Conservation (phyloP, 2,113 vertebrate genomes). For the Hippolais icterina region DNA sequence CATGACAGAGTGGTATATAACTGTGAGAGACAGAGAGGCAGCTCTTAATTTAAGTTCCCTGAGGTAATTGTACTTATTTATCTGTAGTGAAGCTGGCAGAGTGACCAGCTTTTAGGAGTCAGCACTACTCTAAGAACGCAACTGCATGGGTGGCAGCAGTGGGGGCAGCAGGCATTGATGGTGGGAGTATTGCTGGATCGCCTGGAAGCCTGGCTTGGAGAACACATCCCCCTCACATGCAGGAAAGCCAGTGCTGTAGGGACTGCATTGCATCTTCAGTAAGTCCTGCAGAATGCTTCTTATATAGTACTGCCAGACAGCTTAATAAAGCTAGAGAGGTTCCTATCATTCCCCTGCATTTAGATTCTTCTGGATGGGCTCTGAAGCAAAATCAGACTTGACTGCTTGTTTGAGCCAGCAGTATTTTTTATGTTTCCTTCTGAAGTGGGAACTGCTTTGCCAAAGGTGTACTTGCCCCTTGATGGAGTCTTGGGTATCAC, state of each 20-base stretch:
- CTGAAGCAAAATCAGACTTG: neutral
- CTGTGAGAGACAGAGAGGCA: neutral
- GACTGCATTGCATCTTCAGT: neutral
- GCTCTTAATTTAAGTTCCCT: slow-evolving; percentile 10
- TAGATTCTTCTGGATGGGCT: neutral
- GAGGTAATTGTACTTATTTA: slow-evolving; percentile 38
- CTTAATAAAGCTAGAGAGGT: neutral
- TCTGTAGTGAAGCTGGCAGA: neutral
- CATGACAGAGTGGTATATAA: neutral
- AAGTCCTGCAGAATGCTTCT: neutral
- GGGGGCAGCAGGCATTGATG: neutral
- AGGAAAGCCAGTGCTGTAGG: neutral
- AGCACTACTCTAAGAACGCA: neutral
- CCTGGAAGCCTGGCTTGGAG: neutral
- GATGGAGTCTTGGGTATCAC: neutral
- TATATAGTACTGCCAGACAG: neutral
- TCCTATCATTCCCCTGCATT: accelerated
- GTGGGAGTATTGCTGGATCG: neutral
- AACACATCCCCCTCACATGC: neutral
- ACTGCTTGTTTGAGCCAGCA: neutral
- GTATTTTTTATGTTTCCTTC: neutral
- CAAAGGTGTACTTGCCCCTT: neutral
- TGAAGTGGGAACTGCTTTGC: neutral
- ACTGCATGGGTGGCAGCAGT: accelerated
- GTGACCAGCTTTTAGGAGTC: neutral